Conservation (phyloP, 2,888 invertebrate genomes). For the Tenthredo mesomela region DNA sequence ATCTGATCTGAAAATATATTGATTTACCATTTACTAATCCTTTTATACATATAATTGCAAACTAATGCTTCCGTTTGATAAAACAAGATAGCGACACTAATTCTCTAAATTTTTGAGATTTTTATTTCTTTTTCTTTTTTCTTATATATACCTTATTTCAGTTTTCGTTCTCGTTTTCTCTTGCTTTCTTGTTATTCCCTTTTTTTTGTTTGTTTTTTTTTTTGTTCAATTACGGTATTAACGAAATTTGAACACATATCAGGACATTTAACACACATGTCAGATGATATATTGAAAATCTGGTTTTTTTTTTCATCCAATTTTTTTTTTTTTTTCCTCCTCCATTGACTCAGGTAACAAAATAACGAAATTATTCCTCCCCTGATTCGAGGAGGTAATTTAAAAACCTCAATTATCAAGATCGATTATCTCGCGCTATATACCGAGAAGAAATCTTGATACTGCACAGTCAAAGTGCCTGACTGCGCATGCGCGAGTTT, state of each 20-base stretch:
- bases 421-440: slow-evolving; percentile 34
- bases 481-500: too few species aligned
- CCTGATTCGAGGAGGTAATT: not conserved
- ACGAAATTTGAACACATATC: not conserved
- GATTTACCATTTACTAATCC: not conserved
- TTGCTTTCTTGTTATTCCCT: not conserved
- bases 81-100: not conserved
- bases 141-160: not conserved
- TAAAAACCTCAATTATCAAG: slow-evolving; percentile 2
- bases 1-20: not conserved
- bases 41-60: not conserved
- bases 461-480: too few species aligned
- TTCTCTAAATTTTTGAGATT: not conserved
- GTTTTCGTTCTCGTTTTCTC: not conserved
- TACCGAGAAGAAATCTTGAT: too few species aligned
- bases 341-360: not conserved
- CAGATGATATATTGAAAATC: not conserved
- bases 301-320: not conserved
- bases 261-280: not conserved
- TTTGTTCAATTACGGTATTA: not conserved
- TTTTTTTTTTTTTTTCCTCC: not conserved
- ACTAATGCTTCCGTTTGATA: not conserved
- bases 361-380: not conserved
- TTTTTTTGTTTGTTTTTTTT: not conserved
- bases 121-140: not conserved